A percentile compares a stretch with the other conserved stretches of the same genome.
Evolutionary conservation across 2,888 invertebrate species (phyloP).

Genomic region (Galerucella nymphaeae): DNA sequence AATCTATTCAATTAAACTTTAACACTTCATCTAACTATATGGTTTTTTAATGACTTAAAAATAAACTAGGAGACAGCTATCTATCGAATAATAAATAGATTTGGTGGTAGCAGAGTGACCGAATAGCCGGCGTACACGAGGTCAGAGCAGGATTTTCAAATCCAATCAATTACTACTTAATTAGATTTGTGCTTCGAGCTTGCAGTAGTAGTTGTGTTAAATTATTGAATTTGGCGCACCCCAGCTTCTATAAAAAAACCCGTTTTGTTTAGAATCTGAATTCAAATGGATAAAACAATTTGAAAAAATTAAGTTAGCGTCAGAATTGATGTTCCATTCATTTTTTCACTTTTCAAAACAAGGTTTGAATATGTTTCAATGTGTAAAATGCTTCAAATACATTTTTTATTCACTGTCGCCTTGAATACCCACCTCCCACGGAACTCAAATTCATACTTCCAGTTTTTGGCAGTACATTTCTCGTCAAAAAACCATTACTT

Average conservation of each 20-base stretch:
- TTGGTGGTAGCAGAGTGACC: slow-evolving; percentile 13
- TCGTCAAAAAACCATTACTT: not conserved
- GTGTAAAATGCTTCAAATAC: too few relatives aligned
- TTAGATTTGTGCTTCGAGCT: slow-evolving; percentile 17
- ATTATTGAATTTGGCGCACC: slow-evolving; percentile 1
- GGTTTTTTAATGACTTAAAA: not conserved
- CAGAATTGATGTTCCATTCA: too few relatives aligned
- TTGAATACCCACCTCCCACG: too few relatives aligned
- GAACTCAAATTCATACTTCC: too few relatives aligned
- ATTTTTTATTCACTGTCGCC: too few relatives aligned
- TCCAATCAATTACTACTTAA: slow-evolving; percentile 23
- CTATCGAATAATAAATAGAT: slow-evolving; percentile 16
- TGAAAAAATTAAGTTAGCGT: too few relatives aligned
- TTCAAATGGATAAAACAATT: too few relatives aligned
- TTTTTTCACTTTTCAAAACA: too few relatives aligned
- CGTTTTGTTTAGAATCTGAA: too few relatives aligned
- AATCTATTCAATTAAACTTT: too few relatives aligned
- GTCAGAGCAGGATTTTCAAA: slow-evolving; percentile 17
- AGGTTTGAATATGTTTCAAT: too few relatives aligned
- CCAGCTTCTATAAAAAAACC: not conserved
- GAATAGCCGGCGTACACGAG: slow-evolving; percentile 9
- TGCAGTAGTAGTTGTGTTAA: slow-evolving; percentile 8
- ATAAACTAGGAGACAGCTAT: not conserved
- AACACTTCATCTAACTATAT: not conserved
- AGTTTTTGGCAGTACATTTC: too few relatives aligned